Conservation (phyloP, 2,113 vertebrate species). For the Coregonus clupeaformis region DNA sequence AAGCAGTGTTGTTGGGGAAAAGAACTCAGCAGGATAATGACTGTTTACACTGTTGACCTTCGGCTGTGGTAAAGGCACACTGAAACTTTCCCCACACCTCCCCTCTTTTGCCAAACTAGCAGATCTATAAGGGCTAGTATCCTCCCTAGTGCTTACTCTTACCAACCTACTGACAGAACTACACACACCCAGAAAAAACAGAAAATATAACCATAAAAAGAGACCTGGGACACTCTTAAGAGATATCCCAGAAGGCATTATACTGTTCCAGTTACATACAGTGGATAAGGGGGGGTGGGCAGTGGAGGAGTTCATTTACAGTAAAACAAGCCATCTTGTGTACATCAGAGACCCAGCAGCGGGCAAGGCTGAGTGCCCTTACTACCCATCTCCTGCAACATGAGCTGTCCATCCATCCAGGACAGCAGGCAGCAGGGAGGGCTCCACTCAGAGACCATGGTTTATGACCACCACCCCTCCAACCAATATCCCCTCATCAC, state of each 20-base stretch:
- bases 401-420: slow-evolving; percentile 54
- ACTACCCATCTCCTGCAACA: slow-evolving; percentile 63
- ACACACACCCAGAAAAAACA: slow-evolving; percentile 35
- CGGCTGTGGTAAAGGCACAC: slow-evolving; percentile 23
- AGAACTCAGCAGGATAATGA: slow-evolving; percentile 50
- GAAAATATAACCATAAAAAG: slow-evolving; percentile 36
- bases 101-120: neutral
- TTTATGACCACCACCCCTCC: neutral
- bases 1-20: too few species aligned
- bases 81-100: neutral
- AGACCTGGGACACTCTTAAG: slow-evolving; percentile 57
- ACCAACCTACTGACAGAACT: slow-evolving; percentile 23
- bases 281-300: slow-evolving; percentile 53
- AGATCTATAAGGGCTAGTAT: neutral
- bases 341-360: slow-evolving; percentile 59
- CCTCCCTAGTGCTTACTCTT: slow-evolving; percentile 36
- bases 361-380: slow-evolving; percentile 63
- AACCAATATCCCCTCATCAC: neutral
- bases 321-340: slow-evolving; percentile 69
- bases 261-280: slow-evolving; percentile 66
- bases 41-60: slow-evolving; percentile 46
- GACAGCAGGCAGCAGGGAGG: slow-evolving; percentile 38
- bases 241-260: slow-evolving; percentile 62
- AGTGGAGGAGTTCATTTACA: slow-evolving; percentile 70
- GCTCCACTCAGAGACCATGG: neutral